Evolutionary conservation across 2,888 invertebrate species (phyloP).

Genomic region (Germaria angustata): DNA sequence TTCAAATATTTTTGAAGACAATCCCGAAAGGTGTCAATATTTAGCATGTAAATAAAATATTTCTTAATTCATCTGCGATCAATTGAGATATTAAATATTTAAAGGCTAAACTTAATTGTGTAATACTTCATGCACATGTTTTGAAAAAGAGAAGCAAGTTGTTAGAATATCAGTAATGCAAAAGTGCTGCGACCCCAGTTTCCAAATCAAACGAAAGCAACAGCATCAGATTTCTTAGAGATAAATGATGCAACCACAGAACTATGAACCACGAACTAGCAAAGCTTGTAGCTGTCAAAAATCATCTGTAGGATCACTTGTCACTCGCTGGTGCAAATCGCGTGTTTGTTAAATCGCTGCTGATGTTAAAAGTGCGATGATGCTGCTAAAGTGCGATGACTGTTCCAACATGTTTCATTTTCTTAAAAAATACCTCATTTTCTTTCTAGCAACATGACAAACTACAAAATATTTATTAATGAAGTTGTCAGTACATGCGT

Average conservation of each 20-base stretch:
- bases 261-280: slow-evolving; percentile 37
- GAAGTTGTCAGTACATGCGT: slow-evolving; percentile 75
- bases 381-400: slow-evolving; percentile 6
- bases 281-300: slow-evolving; percentile 75
- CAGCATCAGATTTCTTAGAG: background rate
- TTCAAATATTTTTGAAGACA: too few species aligned
- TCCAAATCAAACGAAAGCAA: slow-evolving; percentile 16
- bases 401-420: slow-evolving; percentile 3
- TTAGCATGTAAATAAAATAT: background rate
- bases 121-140: background rate
- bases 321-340: slow-evolving; percentile 68
- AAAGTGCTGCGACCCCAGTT: slow-evolving; percentile 4
- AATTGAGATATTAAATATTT: slow-evolving; percentile 2
- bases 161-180: slow-evolving; percentile 38
- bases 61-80: background rate
- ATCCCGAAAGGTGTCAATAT: too few species aligned
- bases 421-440: slow-evolving; percentile 18
- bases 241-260: slow-evolving; percentile 45
- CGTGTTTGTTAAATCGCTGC: slow-evolving; percentile 13
- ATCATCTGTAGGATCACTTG: slow-evolving; percentile 75
- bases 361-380: slow-evolving; percentile 11
- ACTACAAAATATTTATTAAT: slow-evolving; percentile 73
- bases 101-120: slow-evolving; percentile 12
- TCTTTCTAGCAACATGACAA: slow-evolving; percentile 44
- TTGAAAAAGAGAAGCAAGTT: slow-evolving; percentile 1